Evolutionary conservation across 35 echinoderm and acorn worm genomes (phyloP), one percentile per base, ranked within the genome.

Genomic region (Diadema setosum): DNA sequence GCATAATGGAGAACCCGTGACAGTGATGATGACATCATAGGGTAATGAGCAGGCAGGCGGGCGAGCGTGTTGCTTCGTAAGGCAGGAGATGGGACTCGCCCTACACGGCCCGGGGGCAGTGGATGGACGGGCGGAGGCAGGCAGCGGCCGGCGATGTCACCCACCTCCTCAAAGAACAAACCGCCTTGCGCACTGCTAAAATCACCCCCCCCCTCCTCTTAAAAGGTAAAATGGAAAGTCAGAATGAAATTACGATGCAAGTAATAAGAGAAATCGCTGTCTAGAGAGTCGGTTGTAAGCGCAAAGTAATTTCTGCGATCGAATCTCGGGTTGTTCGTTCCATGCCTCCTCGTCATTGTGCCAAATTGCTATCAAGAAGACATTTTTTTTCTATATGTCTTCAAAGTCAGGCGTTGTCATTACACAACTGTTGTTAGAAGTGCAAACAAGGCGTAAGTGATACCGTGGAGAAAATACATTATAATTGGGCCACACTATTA

Each of bases 201-300:
- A 67, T 67, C 37, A 67, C 37, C 27, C 37, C 25, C n/a, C n/a
- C n/a, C n/a, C n/a, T n/a, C n/a, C n/a, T n/a, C n/a, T n/a, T n/a
- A n/a, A n/a, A n/a, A 67, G 18, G 63, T 33, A 67, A 34, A 67
- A 26, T 33, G 63, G n/a, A n/a, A n/a, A 14, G 63, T 14, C 16
- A 34, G 37, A 67, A 67, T 67, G 63, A 67, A 67, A 67, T 67
- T 67, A 67, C 63, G 63, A 67, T 67, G 63, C 63, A 67, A 67
- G 63, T 34, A 30, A 67, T 34, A 29, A 67, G 37, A 67, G 63
- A 67, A 67, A 67, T 32, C 37, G 30, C 63, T 67, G 63, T 32
- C 30, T 33, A 67, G 63, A 67, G 63, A 67, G 30, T 67, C 27
- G 63, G 63, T 67, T 34, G 37, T 2, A 67, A 67, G 63, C 63